Conservation (phyloP, 2,797 vertebrate species). For the Cygnus olor region DNA sequence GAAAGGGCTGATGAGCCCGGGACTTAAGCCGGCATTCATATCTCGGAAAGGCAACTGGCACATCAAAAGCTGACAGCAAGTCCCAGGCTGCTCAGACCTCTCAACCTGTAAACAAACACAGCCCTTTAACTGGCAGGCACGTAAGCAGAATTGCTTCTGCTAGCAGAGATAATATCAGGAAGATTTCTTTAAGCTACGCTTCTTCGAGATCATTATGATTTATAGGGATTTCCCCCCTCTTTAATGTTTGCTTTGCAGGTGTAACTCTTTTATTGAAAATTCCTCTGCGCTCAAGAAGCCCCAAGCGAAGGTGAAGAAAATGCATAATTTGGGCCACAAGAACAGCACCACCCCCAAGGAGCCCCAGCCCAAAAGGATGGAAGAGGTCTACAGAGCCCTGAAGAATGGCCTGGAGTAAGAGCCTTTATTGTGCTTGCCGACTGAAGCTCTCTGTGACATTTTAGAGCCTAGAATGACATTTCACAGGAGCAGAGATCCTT, state of each 20-base stretch:
- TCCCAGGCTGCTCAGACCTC: not conserved
- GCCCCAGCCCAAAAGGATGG: constrained; percentile 92
- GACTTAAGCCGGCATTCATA: not conserved
- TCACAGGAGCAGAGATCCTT: not conserved
- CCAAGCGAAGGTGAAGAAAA: constrained; percentile 94
- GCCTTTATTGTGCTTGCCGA: not conserved
- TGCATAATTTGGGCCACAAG: constrained; percentile 92
- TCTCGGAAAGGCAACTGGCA: not conserved
- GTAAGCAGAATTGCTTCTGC: constrained; percentile 9
- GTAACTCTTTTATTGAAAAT: constrained; percentile 98
- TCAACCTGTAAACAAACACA: not conserved
- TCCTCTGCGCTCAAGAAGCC: constrained; percentile 92
- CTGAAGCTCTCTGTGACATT: not conserved
- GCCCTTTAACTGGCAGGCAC: not conserved
- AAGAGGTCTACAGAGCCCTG: constrained; percentile 91
- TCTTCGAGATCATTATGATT: not conserved
- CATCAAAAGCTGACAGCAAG: not conserved
- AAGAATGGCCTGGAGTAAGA: constrained; percentile 95
- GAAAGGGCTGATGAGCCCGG: not conserved
- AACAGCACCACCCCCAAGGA: constrained; percentile 88
- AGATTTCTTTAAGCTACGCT: not conserved
- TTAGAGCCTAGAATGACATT: not conserved
- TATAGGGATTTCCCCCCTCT: constrained; percentile 26
- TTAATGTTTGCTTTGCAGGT: constrained; percentile 80
- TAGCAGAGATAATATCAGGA: not conserved